Conservation (phyloP, 2,888 invertebrate genomes). For the Hermodice carunculata region DNA sequence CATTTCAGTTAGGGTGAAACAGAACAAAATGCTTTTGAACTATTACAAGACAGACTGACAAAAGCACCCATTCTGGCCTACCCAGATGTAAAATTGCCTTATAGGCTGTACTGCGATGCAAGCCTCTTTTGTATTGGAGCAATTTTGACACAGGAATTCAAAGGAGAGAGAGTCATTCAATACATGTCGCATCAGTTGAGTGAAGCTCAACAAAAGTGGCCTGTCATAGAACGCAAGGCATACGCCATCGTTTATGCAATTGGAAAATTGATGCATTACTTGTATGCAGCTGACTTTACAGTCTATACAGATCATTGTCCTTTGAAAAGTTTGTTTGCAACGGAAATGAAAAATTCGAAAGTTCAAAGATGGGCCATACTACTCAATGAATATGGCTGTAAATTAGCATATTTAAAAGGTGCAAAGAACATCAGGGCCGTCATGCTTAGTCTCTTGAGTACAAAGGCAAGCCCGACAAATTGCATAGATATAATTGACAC, state of each 20-base stretch:
- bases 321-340: neutral
- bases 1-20: no score
- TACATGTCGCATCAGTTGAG: neutral
- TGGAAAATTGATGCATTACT: conserved; percentile 1
- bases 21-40: no score
- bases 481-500: no score
- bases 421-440: neutral
- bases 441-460: neutral
- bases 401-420: neutral
- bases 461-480: no score
- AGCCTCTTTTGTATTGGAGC: neutral
- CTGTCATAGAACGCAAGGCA: neutral
- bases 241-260: conserved; percentile 5
- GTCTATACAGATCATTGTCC: conserved; percentile 2
- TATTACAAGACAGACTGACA: no score
- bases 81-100: no score
- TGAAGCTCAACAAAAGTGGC: neutral
- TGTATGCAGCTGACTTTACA: neutral
- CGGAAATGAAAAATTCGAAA: neutral
- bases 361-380: conserved; percentile 6
- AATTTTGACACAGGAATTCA: neutral
- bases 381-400: neutral
- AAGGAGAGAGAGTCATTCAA: neutral
- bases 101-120: no score
- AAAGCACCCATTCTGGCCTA: no score